These are phyloP conservation scores for Grammomys surdaster DNA, from an alignment of 2,113 vertebrate genomes.

Conservation along the genomic window DNA sequence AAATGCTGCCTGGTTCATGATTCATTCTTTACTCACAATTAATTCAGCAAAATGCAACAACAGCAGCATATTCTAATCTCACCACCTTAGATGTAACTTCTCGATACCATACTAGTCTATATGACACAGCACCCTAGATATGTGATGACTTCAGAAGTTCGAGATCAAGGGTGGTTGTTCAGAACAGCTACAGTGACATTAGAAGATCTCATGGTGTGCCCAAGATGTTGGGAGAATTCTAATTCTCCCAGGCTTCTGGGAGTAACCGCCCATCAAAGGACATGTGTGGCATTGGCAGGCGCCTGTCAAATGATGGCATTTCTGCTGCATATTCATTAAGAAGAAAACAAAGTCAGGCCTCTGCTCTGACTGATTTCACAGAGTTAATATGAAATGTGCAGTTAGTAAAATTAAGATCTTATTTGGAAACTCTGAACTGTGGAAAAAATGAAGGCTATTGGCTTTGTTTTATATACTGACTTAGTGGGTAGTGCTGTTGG, in stretches of 20 bases:
- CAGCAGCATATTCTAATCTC: not conserved
- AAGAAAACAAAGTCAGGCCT: slow-evolving; percentile 1
- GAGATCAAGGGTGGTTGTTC: not conserved
- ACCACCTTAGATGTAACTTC: not conserved
- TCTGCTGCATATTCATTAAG: not conserved
- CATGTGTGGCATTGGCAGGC: not conserved
- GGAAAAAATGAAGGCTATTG: not conserved
- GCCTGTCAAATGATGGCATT: not conserved
- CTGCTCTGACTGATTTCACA: not conserved
- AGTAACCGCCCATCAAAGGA: not conserved
- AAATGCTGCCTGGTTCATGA: not conserved
- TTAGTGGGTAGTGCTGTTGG: not conserved
- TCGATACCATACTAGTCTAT: not conserved
- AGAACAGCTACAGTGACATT: not conserved
- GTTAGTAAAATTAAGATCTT: slow-evolving; percentile 20
- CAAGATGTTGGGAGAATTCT: not conserved
- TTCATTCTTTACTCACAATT: not conserved
- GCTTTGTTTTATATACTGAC: not conserved
- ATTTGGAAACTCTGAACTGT: slow-evolving; percentile 30
- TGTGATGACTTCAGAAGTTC: not conserved
- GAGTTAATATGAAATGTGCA: not conserved
- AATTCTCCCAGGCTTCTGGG: not conserved
- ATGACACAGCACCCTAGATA: not conserved
- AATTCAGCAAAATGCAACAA: not conserved
- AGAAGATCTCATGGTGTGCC: not conserved